phyloP scores from a whole-genome alignment of 2,113 vertebrate genomes.

The Nannobrachium achirus region DNA sequence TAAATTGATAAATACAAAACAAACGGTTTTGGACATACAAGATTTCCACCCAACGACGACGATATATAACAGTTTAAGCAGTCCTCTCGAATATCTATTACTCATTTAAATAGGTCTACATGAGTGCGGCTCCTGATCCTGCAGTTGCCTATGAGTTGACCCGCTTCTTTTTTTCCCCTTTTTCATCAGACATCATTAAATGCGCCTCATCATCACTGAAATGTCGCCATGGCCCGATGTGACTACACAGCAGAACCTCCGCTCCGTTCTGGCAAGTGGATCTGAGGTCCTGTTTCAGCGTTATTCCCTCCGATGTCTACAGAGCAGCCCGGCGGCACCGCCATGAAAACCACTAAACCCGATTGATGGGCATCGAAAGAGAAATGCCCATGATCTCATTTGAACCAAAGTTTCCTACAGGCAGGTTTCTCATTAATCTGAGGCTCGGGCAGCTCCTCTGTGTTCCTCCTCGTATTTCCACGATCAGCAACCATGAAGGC shows the following conservation, averaged over 20 bases:
- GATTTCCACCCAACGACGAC: no score
- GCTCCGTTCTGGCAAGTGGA: conserved; percentile 24
- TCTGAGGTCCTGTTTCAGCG: conserved; percentile 44
- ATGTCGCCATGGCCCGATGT: neutral
- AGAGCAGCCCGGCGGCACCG: conserved; percentile 23
- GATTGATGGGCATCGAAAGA: conserved; percentile 71
- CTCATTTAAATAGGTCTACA: no score
- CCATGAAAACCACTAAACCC: conserved; percentile 67
- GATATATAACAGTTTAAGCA: no score
- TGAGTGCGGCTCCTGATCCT: neutral
- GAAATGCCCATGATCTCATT: conserved; percentile 79
- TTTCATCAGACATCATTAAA: conserved; percentile 2
- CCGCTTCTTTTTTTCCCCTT: conserved; percentile 15
- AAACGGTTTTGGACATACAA: no score
- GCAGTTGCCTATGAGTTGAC: conserved; percentile 12
- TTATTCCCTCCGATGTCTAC: conserved; percentile 42
- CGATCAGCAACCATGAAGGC: conserved; percentile 64
- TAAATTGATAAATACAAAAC: no score
- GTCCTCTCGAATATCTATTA: no score
- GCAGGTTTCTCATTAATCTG: conserved; percentile 70
- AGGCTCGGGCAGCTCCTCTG: conserved; percentile 57
- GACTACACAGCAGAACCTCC: conserved; percentile 27
- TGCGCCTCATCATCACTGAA: conserved; percentile 35
- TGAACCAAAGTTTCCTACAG: conserved; percentile 75
- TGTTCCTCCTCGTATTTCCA: conserved; percentile 68